Base-by-base conservation (phyloP, 2,888 invertebrate genomes). In the Isoperla grammatica region DNA sequence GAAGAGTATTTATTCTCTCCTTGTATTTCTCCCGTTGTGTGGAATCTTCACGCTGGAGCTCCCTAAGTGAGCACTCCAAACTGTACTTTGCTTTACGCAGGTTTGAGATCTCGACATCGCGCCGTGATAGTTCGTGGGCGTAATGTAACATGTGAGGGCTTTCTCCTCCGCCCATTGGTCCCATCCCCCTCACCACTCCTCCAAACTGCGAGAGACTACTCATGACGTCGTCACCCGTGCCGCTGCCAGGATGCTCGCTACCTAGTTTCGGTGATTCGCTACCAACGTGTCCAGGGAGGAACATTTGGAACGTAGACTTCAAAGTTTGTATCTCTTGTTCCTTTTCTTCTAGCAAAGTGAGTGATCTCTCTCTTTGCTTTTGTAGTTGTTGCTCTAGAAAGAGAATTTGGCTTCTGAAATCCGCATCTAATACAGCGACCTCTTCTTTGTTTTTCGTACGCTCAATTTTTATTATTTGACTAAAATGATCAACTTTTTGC, bases 71-170 rank as follows among this genome's bases (percentile, higher is more conserved):
- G 1, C 75, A 72, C 69, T 83, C 78, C 45, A 77, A 64, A 50
- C 74, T 73, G 70, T 85, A 83, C 67, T 90, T 87, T 50, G 86
- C 82, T 66, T 84, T 86, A 63, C 92, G 78, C 20, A 90, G 77
- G 58, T 81, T 79, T 0, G 85, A 78, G 42, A 92, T 84, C 71
- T 91, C 90, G 22, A 90, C 84, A 64, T 91, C 90, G 68, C 86
- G 85, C 8, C 90, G 75, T 0, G 91, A 88, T 65, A 90, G 73
- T 76, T 92, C 91, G 72, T 91, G 88, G 56, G 86, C 87, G 69
- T 90, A 91, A 74, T 91, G 89, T 39, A 92, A 71, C 79, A 91
- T 85, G 64, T 87, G 87, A 39, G 86, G 85, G 66, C 85, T 85
- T 35, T 86, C 65, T 48, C 66, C 60, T 20, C 42, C 42, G 2